Conservation (phyloP, 2,797 vertebrate genomes). For the Girardinus metallicus region DNA sequence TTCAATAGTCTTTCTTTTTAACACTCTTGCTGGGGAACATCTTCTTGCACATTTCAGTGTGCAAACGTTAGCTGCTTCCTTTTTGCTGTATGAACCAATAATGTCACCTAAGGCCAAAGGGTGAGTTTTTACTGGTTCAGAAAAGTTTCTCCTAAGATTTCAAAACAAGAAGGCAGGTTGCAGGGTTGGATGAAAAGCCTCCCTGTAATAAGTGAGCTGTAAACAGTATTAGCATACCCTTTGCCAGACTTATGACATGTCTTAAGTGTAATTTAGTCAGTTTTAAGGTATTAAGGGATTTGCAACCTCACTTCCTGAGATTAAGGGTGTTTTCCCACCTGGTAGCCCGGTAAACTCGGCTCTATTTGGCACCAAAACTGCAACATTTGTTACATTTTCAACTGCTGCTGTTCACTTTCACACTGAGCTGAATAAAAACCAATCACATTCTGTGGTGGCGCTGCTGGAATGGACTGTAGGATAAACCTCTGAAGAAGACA, state of each 20-base stretch:
- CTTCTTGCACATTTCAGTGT: constrained; percentile 36
- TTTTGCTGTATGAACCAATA: constrained; percentile 54
- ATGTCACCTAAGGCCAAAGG: constrained; percentile 44
- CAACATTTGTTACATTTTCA: background rate
- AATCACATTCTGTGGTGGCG: background rate
- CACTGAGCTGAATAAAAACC: background rate
- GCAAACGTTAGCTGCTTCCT: constrained; percentile 48
- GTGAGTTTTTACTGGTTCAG: constrained; percentile 22
- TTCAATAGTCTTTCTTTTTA: constrained; percentile 42
- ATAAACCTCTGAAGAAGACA: too few relatives aligned
- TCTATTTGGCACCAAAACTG: background rate
- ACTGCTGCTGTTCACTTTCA: background rate
- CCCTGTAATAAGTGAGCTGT: background rate
- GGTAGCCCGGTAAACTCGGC: too few relatives aligned
- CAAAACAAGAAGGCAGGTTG: too few relatives aligned
- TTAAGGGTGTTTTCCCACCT: background rate
- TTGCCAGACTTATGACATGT: background rate
- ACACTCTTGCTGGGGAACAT: constrained; percentile 16
- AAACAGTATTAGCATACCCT: background rate
- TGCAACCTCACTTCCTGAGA: background rate
- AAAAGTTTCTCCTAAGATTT: constrained; percentile 2
- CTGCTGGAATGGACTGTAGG: background rate
- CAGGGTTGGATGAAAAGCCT: background rate
- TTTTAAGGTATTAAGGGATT: background rate
- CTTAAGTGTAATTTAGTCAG: background rate